These are phyloP conservation scores for Scaptomyza tumidula DNA, from an alignment of 2,888 invertebrate species.

Conservation along the genomic window DNA sequence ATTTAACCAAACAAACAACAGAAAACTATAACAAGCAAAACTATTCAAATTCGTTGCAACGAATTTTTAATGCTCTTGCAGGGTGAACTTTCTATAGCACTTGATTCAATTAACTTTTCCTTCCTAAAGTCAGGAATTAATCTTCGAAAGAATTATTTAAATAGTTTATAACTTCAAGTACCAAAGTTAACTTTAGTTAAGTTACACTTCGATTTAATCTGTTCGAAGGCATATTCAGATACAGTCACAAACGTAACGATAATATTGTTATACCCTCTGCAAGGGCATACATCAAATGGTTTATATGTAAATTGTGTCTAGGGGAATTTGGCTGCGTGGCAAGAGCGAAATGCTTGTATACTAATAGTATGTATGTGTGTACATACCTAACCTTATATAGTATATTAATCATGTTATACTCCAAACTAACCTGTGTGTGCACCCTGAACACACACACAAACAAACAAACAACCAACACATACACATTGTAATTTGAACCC, in stretches of 20 bases:
- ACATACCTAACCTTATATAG: constrained; percentile 21
- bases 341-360: background rate
- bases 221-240: too few relatives aligned
- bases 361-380: constrained; percentile 3
- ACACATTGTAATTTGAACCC: constrained; percentile 1
- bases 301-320: constrained; percentile 5
- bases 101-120: too few relatives aligned
- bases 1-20: background rate
- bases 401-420: constrained; percentile 7
- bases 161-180: too few relatives aligned
- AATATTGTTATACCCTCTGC: background rate
- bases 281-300: background rate
- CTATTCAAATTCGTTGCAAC: background rate
- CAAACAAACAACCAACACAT: too few relatives aligned
- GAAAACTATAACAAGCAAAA: background rate
- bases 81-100: background rate
- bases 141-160: too few relatives aligned
- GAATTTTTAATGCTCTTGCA: background rate
- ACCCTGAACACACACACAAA: background rate
- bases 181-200: too few relatives aligned
- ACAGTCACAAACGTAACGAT: too few relatives aligned
- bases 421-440: constrained; percentile 14
- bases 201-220: too few relatives aligned
- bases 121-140: too few relatives aligned
- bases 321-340: background rate